Conservation (phyloP, 2,888 invertebrate species). For the Polylopha cassiicola region DNA sequence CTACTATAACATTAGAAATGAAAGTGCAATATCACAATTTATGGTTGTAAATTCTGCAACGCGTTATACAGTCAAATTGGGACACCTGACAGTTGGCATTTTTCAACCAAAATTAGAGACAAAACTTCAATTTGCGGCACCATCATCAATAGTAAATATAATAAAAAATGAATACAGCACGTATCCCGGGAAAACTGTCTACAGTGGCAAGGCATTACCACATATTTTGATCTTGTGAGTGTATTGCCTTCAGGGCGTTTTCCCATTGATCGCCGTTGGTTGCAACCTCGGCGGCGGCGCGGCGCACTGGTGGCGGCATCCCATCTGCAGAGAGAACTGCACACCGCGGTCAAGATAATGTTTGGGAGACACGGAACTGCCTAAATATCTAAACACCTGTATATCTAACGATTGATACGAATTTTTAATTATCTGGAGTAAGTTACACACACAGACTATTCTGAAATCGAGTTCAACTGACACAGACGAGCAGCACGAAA, state of each 20-base stretch:
- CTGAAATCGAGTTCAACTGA: too few species aligned
- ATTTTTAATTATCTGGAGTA: too few species aligned
- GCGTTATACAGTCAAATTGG: too few species aligned
- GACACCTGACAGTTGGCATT: too few species aligned
- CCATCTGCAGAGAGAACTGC: conserved; percentile 76
- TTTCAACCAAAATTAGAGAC: too few species aligned
- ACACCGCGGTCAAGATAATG: conserved; percentile 72
- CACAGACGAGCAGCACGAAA: too few species aligned
- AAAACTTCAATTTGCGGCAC: conserved; percentile 30
- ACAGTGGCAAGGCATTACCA: conserved; percentile 76
- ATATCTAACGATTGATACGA: too few species aligned
- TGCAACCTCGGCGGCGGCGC: conserved; percentile 79
- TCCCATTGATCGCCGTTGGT: conserved; percentile 81
- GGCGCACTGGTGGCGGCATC: conserved; percentile 63
- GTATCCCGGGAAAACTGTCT: conserved; percentile 56
- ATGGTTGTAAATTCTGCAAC: too few species aligned
- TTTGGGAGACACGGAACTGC: conserved; percentile 34
- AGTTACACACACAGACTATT: too few species aligned
- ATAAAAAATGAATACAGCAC: conserved; percentile 69
- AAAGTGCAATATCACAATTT: too few species aligned
- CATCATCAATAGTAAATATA: conserved; percentile 33
- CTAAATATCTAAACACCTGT: background rate
- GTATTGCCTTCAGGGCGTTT: conserved; percentile 79
- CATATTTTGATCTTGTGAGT: conserved; percentile 73
- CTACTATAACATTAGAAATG: too few species aligned